phyloP scores from a whole-genome alignment of 2,888 invertebrate genomes.

The Clostera curtula region DNA sequence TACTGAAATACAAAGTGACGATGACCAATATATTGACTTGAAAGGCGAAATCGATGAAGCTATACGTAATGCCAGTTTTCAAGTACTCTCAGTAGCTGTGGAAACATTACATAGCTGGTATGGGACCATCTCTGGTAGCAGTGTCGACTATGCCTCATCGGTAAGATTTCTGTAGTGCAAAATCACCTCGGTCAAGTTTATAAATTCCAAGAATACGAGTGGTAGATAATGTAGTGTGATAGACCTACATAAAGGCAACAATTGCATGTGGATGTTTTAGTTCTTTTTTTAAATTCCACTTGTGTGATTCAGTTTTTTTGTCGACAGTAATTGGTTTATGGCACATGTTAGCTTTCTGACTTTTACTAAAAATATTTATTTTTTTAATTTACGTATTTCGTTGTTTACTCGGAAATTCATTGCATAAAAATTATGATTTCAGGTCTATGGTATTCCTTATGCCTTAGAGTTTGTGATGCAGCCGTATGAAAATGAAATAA shows the following conservation, averaged over 20 bases:
- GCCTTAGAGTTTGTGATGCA: conserved; percentile 59
- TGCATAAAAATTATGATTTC: conserved; percentile 9
- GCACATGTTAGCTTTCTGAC: too few species aligned
- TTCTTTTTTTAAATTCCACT: too few species aligned
- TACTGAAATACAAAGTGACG: conserved; percentile 34
- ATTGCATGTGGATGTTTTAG: too few species aligned
- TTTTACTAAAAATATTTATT: too few species aligned
- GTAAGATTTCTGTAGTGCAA: conserved; percentile 25
- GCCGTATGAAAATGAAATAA: conserved; percentile 21
- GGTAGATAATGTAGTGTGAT: too few species aligned
- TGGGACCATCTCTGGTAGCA: conserved; percentile 43
- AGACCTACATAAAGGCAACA: too few species aligned
- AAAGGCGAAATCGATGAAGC: conserved; percentile 53
- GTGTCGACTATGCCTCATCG: conserved; percentile 57
- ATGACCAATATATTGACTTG: conserved; percentile 55
- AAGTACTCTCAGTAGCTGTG: conserved; percentile 33
- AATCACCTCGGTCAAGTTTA: too few species aligned
- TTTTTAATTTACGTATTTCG: neutral
- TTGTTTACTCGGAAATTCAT: neutral
- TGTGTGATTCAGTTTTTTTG: too few species aligned
- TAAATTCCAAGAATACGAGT: too few species aligned
- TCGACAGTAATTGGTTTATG: too few species aligned
- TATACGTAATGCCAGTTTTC: conserved; percentile 51
- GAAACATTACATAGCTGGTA: conserved; percentile 53
- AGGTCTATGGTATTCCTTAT: conserved; percentile 57